Conservation (phyloP, 2,888 invertebrate species). For the Eurytoma californica region DNA sequence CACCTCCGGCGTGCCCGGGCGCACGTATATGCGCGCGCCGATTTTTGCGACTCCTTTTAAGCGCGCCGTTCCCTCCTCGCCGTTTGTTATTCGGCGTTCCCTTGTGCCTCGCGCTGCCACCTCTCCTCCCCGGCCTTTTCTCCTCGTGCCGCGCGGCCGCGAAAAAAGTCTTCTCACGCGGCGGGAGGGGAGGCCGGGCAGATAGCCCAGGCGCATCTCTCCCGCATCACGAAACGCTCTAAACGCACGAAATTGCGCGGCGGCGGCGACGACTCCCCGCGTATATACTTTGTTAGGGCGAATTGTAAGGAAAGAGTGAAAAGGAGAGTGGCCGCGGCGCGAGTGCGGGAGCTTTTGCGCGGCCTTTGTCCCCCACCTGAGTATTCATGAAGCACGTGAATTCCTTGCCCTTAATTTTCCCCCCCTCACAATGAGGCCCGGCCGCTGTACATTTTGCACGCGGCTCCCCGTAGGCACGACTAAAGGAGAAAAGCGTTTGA, state of each 20-base stretch:
- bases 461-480: not conserved
- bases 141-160: not conserved
- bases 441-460: conserved; percentile 2
- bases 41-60: conserved; percentile 41
- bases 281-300: conserved; percentile 24
- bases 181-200: conserved; percentile 7
- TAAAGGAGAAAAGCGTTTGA: conserved; percentile 18
- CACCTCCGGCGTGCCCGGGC: conserved; percentile 61
- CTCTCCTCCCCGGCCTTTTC: conserved; percentile 5
- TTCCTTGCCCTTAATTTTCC: conserved; percentile 41
- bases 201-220: conserved; percentile 4
- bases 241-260: conserved; percentile 30
- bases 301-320: conserved; percentile 41
- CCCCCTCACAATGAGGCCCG: conserved; percentile 26
- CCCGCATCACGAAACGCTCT: conserved; percentile 35
- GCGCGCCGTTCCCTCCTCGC: conserved; percentile 52
- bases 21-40: conserved; percentile 51
- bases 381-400: conserved; percentile 46
- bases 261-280: not conserved
- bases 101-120: conserved; percentile 4
- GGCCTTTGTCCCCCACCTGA: conserved; percentile 34
- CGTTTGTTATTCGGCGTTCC: conserved; percentile 40
- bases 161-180: conserved; percentile 33
- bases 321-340: not conserved
- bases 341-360: conserved; percentile 25